Evolutionary conservation across 2,888 invertebrate genomes (phyloP).

Genomic region (Drosophila paranaensis): DNA sequence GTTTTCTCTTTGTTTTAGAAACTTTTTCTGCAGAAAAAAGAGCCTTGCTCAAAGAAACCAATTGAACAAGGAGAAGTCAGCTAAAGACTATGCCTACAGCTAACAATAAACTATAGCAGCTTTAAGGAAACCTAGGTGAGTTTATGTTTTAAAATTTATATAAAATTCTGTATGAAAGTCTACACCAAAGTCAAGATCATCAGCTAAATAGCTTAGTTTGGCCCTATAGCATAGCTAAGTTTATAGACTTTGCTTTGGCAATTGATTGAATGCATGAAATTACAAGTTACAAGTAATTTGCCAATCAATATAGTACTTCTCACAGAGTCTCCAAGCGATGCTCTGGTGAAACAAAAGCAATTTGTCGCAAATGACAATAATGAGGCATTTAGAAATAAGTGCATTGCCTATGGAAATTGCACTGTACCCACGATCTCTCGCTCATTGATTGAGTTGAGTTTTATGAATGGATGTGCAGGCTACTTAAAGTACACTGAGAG

Average conservation of each 20-base stretch:
- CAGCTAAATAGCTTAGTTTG: too few relatives aligned
- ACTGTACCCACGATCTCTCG: constrained; percentile 9
- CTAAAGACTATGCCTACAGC: too few relatives aligned
- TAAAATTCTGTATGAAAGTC: neutral
- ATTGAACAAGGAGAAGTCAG: too few relatives aligned
- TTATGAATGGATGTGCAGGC: constrained; percentile 10
- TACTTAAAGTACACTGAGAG: constrained; percentile 8
- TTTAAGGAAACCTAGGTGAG: too few relatives aligned
- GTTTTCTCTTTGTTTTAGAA: too few relatives aligned
- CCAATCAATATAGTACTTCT: constrained; percentile 7
- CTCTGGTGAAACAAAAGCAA: constrained; percentile 7
- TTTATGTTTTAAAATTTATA: too few relatives aligned
- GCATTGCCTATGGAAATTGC: constrained; percentile 18
- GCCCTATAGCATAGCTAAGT: too few relatives aligned
- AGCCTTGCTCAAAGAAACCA: too few relatives aligned
- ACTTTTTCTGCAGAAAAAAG: too few relatives aligned
- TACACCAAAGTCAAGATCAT: too few relatives aligned
- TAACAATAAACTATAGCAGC: too few relatives aligned
- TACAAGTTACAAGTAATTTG: neutral
- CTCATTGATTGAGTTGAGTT: constrained; percentile 19
- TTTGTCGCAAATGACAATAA: constrained; percentile 26
- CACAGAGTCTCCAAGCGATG: constrained; percentile 12
- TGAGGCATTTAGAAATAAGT: constrained; percentile 27
- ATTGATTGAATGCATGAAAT: neutral
- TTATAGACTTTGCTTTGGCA: too few relatives aligned